Base-by-base conservation (phyloP, 2,888 invertebrate species). In the Andrena camellia region DNA sequence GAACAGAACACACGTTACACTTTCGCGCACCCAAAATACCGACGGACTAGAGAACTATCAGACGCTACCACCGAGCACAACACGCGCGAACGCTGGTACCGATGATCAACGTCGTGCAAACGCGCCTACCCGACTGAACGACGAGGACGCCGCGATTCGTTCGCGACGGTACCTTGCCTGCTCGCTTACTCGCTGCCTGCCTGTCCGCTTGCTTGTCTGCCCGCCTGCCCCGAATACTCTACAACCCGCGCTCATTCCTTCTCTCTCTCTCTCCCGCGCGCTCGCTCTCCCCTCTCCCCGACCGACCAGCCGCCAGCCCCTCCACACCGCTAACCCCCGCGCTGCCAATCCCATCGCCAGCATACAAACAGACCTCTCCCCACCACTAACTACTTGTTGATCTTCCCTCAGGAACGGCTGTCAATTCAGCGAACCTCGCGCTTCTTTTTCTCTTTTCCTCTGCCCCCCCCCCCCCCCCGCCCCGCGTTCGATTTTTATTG, bases 351-450 rank as follows among this genome's bases (percentile, higher is more conserved):
- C 81, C 79, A 59, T 29, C 83, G 20, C 78, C 72, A 59, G 68
- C 86, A 75, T 83, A 82, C 90, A 89, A 87, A 89, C 90, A 88
- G 84, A 66, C 62, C 81, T 78, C 66, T 57, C 81, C 84, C 88
- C 86, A 86, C 81, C 67, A 35, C 76, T 63, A 85, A 85, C 89
- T 88, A 89, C 89, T 89, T 91, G 91, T 91, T 91, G 91, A 90
- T 90, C 89, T 87, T 88, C 89, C 68, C 20, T 20, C 91, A 91
- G 91, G 88, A 26, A 50, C 88, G 91, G 33, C 74, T 35, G 42
- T 70, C 29, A 13, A 29, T 54, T 20, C 60, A 0, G 10, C 23
- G 63, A 26, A 29, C 81, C 81, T 50, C 29, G 54, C 20, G 52
- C 26, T 6, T 76, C 5, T 71, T 59, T 57, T 0, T 23, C 20